Evolutionary conservation across 2,113 vertebrate species (phyloP), one percentile per base, ranked within the genome.

Genomic region (Cardinalis cardinalis): DNA sequence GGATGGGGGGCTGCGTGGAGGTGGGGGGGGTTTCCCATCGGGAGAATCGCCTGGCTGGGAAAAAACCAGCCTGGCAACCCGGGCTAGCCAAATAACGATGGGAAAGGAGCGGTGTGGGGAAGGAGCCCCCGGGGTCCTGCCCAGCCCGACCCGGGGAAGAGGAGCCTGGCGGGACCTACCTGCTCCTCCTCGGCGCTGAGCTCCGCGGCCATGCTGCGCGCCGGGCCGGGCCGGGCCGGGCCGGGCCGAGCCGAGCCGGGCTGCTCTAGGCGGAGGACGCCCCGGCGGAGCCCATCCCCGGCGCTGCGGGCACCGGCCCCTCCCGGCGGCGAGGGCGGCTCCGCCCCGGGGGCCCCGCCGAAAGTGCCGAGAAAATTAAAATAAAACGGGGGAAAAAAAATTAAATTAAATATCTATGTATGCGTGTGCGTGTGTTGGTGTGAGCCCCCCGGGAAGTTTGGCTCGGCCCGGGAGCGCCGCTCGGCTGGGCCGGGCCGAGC

Each of bases 151-250:
- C 8, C 41, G 29, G 63, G 55, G 44, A 41, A 53, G 48, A 53
- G 72, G 41, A 41, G 34, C 64, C 41, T 41, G 28, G 40, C 18
- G 36, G 51, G 31, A 60, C 96, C 88, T 96, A 97, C 97, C 97
- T 97, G 97, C 95, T 98, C 97, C 94, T 98, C 97, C 92, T 98
- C 97, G 38, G 95, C 96, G 93, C 96, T 98, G 93, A 98, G 96
- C 90, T 97, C 96, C 58, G 97, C 97, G 88, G 97, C 97, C 97
- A 97, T 97, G 65, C 88, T 87, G 66, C 29, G 48, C 21, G 43
- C 36, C 52, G 76, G 13, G 63, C 63, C 63, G 51, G 17, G 61
- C 76, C 63, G 51, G 17, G 61, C 76, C 41, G 76, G 3, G 59
- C 36, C 66, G 63, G 36, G 58, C 36, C 46, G n/a, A 26, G 16